phyloP scores from a whole-genome alignment of 2,888 invertebrate species.

The Drosophila borealis region DNA sequence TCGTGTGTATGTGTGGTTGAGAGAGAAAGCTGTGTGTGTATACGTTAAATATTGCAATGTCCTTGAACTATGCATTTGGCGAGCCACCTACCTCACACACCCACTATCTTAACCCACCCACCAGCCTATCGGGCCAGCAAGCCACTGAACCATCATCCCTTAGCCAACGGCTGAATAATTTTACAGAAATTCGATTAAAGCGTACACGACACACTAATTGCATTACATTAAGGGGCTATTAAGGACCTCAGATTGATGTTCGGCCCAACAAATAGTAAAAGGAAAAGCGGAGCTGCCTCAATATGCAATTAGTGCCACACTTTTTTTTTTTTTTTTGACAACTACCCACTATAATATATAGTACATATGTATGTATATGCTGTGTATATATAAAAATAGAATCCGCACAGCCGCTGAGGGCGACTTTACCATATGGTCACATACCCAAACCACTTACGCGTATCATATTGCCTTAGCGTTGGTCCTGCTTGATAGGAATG shows the following conservation, averaged over 20 bases:
- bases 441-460: slow-evolving; percentile 63
- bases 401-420: slow-evolving; percentile 36
- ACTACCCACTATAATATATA: slow-evolving; percentile 32
- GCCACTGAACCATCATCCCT: slow-evolving; percentile 35
- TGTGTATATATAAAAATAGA: slow-evolving; percentile 38
- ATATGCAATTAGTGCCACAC: slow-evolving; percentile 62
- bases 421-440: slow-evolving; percentile 69
- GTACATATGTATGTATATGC: not conserved
- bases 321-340: slow-evolving; percentile 23
- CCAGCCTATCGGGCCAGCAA: slow-evolving; percentile 21
- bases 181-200: slow-evolving; percentile 70
- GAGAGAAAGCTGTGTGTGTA: slow-evolving; percentile 60
- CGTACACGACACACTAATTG: slow-evolving; percentile 60
- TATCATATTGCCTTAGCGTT: slow-evolving; percentile 59
- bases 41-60: slow-evolving; percentile 76
- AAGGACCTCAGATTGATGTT: slow-evolving; percentile 54
- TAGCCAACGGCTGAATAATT: slow-evolving; percentile 57
- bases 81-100: slow-evolving; percentile 27
- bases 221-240: slow-evolving; percentile 67
- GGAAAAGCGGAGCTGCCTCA: slow-evolving; percentile 25
- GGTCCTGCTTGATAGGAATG: slow-evolving; percentile 39
- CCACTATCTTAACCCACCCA: slow-evolving; percentile 27
- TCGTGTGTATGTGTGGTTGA: slow-evolving; percentile 31
- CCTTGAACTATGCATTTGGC: slow-evolving; percentile 82
- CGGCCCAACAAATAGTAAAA: slow-evolving; percentile 7